Conservation (phyloP, 2,797 vertebrate genomes). For the Fratercula arctica region DNA sequence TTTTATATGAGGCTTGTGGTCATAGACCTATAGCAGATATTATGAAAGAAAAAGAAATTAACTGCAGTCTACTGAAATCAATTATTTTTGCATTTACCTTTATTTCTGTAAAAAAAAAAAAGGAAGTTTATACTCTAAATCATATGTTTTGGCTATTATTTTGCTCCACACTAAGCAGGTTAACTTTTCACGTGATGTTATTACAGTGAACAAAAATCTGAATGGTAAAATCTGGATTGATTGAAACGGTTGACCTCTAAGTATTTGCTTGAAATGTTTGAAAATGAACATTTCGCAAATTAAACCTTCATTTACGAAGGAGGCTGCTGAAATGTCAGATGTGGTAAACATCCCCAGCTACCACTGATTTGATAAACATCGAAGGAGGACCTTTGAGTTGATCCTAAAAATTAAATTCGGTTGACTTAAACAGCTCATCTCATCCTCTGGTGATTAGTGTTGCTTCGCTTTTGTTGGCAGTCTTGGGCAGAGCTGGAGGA, state of each 20-base stretch:
- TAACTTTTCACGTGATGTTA: rapidly evolving
- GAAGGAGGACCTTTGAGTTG: neutral
- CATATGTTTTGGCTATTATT: neutral
- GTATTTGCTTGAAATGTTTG: neutral
- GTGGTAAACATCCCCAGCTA: neutral
- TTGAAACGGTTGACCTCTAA: neutral
- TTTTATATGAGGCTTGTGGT: neutral
- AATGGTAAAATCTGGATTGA: neutral
- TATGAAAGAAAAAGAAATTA: neutral
- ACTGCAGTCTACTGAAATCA: neutral
- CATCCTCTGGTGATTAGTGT: neutral
- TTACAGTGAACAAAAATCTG: neutral
- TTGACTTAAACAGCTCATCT: neutral
- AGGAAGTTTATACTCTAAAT: neutral
- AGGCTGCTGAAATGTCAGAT: neutral
- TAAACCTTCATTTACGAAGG: neutral
- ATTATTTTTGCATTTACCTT: neutral
- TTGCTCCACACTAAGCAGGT: neutral
- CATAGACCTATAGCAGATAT: neutral
- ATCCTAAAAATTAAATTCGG: neutral
- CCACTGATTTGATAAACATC: neutral
- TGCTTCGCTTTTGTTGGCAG: neutral
- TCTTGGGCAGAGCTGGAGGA: neutral
- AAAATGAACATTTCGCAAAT: neutral
- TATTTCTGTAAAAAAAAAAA: neutral